Conservation (phyloP, 2,888 invertebrate species). For the Lampropteryx suffumata region DNA sequence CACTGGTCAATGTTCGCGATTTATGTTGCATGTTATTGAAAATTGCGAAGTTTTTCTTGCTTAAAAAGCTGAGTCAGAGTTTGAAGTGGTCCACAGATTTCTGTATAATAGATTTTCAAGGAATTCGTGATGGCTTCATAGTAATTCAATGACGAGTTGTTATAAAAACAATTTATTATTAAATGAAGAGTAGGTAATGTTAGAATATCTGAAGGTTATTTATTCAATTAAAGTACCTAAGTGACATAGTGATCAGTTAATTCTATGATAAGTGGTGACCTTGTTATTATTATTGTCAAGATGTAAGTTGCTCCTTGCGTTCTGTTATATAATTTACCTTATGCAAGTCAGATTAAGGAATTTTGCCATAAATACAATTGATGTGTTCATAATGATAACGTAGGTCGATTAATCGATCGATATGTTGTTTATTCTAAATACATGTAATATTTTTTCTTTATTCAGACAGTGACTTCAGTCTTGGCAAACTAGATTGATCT, state of each 20-base stretch:
- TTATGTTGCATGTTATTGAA: too few relatives aligned
- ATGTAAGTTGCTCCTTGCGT: too few relatives aligned
- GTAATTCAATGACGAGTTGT: not conserved
- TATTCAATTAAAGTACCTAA: too few relatives aligned
- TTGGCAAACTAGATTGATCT: constrained; percentile 55
- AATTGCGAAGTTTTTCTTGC: too few relatives aligned
- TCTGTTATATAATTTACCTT: not conserved
- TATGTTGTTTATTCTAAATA: constrained; percentile 10
- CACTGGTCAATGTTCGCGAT: too few relatives aligned
- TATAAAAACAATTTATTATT: not conserved
- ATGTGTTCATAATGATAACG: not conserved
- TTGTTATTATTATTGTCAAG: constrained; percentile 8
- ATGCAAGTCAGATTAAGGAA: not conserved
- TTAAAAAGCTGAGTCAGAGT: too few relatives aligned
- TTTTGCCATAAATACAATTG: not conserved
- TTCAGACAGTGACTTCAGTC: constrained; percentile 29
- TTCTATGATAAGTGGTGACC: constrained; percentile 8
- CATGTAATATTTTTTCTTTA: constrained; percentile 15
- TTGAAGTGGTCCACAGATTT: not conserved
- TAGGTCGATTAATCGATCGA: constrained; percentile 9
- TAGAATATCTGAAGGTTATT: constrained; percentile 1
- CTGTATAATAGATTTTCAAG: too few relatives aligned
- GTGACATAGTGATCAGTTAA: constrained; percentile 7
- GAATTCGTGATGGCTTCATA: too few relatives aligned
- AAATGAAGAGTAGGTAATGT: constrained; percentile 9